Conservation (phyloP, 2,888 invertebrate species). For the Diploptera punctata region DNA sequence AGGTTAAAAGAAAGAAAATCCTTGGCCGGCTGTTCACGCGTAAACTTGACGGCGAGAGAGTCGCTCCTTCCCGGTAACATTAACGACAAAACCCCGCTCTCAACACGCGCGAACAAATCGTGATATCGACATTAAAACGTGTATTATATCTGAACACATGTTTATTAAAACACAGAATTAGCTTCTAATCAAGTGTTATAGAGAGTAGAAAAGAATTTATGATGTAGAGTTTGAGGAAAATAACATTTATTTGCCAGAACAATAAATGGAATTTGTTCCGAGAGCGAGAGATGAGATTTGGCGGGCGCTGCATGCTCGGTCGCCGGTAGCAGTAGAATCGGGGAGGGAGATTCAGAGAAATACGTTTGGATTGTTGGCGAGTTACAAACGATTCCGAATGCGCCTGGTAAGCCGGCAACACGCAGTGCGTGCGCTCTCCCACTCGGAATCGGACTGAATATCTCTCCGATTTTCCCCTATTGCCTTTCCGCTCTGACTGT, state of each 20-base stretch:
- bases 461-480: slow-evolving; percentile 25
- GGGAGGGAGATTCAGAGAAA: slow-evolving; percentile 10
- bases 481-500: slow-evolving; percentile 21
- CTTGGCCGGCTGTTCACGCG: too few species aligned
- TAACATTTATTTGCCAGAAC: too few species aligned
- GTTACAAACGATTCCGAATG: neutral
- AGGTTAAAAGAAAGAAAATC: too few species aligned
- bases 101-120: neutral
- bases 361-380: too few species aligned
- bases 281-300: neutral
- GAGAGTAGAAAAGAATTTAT: too few species aligned
- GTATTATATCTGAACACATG: too few species aligned
- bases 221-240: too few species aligned
- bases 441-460: slow-evolving; percentile 40
- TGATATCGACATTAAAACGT: too few species aligned
- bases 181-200: too few species aligned
- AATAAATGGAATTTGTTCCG: neutral
- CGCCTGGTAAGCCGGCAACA: slow-evolving; percentile 20
- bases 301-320: slow-evolving; percentile 33
- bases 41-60: neutral
- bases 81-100: neutral
- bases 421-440: slow-evolving; percentile 37
- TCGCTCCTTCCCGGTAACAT: neutral
- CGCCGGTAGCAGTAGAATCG: slow-evolving; percentile 15
- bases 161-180: too few species aligned